These are phyloP conservation scores for Pseudochaenichthys georgianus DNA, from an alignment of 2,797 vertebrate species.

Conservation along the genomic window DNA sequence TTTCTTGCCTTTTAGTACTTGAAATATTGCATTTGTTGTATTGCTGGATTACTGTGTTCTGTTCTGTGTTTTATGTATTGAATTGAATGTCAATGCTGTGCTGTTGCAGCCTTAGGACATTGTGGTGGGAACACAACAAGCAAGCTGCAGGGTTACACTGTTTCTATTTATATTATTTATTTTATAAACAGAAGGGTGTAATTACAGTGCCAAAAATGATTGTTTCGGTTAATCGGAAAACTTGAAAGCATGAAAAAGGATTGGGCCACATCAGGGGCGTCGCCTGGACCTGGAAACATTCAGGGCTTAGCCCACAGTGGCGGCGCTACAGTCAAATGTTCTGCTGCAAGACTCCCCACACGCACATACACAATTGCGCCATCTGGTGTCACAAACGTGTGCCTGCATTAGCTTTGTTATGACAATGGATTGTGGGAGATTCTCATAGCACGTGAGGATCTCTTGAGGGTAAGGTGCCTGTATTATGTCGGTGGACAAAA, in stretches of 20 bases:
- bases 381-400: too few relatives aligned
- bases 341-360: too few relatives aligned
- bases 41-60: background rate
- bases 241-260: background rate
- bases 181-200: constrained; percentile 35
- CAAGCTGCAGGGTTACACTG: constrained; percentile 6
- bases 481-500: too few relatives aligned
- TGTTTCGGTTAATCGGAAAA: constrained; percentile 19
- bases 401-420: too few relatives aligned
- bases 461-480: too few relatives aligned
- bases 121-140: constrained; percentile 16
- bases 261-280: background rate
- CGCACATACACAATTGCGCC: too few relatives aligned
- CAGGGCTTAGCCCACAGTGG: too few relatives aligned
- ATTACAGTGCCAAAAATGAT: constrained; percentile 33
- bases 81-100: background rate
- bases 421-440: too few relatives aligned
- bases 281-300: too few relatives aligned
- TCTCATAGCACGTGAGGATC: too few relatives aligned
- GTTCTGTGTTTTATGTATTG: background rate
- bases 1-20: background rate
- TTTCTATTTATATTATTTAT: constrained; percentile 30
- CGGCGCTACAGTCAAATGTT: too few relatives aligned
- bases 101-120: background rate
- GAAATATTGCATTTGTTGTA: constrained; percentile 1